A percentile compares a stretch with the other conserved stretches of the same genome.
These are phyloP conservation scores for Donacobius atricapilla DNA, from an alignment of 2,113 vertebrate genomes.

Conservation along the genomic window DNA sequence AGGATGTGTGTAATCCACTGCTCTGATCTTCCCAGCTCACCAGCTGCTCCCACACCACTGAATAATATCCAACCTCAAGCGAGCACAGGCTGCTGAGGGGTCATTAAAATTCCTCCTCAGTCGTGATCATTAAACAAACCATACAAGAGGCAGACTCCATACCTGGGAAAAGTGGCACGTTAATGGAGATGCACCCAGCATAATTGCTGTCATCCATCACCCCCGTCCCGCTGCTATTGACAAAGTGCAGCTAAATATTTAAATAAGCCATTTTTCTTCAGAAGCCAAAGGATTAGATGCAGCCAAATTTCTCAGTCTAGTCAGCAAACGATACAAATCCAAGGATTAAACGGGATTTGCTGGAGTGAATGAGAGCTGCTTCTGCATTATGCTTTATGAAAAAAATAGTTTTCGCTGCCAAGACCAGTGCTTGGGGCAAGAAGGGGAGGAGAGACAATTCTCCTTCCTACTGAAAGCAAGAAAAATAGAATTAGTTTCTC, in stretches of 20 bases:
- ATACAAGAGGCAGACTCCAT: conserved; percentile 28
- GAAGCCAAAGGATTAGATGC: conserved; percentile 49
- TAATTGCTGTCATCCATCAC: conserved; percentile 76
- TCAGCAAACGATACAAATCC: conserved; percentile 51
- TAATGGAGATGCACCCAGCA: conserved; percentile 63
- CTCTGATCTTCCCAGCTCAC: neutral
- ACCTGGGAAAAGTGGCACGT: conserved; percentile 55
- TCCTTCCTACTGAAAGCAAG: conserved; percentile 20
- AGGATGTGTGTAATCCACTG: neutral
- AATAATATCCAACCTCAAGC: neutral
- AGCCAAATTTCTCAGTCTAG: conserved; percentile 44
- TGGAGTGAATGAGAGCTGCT: conserved; percentile 53
- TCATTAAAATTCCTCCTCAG: conserved; percentile 42
- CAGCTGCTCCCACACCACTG: neutral
- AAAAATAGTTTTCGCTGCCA: conserved; percentile 44
- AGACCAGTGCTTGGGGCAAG: conserved; percentile 15
- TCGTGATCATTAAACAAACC: conserved; percentile 59
- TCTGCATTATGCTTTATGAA: conserved; percentile 37
- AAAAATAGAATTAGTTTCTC: conserved; percentile 45
- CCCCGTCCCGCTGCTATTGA: conserved; percentile 30
- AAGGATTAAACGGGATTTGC: conserved; percentile 53
- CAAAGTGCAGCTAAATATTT: conserved; percentile 70
- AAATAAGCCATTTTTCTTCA: conserved; percentile 73
- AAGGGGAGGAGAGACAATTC: conserved; percentile 32
- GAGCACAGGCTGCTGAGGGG: neutral